Conservation (phyloP, 2,888 invertebrate species). For the Athetis lepigone region DNA sequence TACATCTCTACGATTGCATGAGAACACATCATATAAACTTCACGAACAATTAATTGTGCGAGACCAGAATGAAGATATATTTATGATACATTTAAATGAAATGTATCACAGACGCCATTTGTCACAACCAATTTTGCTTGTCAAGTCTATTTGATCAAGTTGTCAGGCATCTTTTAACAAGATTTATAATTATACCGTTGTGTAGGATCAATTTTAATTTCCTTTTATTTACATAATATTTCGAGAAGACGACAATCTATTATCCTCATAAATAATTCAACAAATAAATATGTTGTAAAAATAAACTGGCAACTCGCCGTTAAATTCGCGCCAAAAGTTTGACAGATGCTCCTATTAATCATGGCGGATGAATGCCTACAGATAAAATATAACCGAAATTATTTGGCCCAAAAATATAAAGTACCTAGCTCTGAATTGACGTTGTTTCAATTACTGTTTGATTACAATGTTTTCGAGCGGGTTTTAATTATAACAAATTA, state of each 20-base stretch:
- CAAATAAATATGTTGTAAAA: slow-evolving; percentile 22
- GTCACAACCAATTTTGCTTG: slow-evolving; percentile 45
- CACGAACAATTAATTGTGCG: slow-evolving; percentile 32
- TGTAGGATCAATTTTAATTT: slow-evolving; percentile 26
- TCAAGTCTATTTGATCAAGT: slow-evolving; percentile 43
- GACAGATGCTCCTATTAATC: slow-evolving; percentile 38
- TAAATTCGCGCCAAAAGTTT: slow-evolving; percentile 40
- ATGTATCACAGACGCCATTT: slow-evolving; percentile 39
- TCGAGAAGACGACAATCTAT: slow-evolving; percentile 20
- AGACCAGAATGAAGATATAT: slow-evolving; percentile 41
- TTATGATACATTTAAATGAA: slow-evolving; percentile 37
- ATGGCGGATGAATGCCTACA: slow-evolving; percentile 12
- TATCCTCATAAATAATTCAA: slow-evolving; percentile 24
- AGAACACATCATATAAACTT: slow-evolving; percentile 36
- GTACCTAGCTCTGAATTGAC: slow-evolving; percentile 9
- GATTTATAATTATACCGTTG: slow-evolving; percentile 34
- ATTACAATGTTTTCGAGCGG: slow-evolving; percentile 34
- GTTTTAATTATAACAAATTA: slow-evolving; percentile 54
- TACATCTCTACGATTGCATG: slow-evolving; percentile 53
- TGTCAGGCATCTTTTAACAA: slow-evolving; percentile 27
- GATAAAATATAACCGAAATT: slow-evolving; percentile 19
- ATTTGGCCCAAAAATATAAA: neutral
- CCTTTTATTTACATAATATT: slow-evolving; percentile 27
- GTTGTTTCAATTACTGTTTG: slow-evolving; percentile 28
- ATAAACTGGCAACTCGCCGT: slow-evolving; percentile 10